phyloP scores from a whole-genome alignment of 2,113 vertebrate genomes.

The Hylia prasina region DNA sequence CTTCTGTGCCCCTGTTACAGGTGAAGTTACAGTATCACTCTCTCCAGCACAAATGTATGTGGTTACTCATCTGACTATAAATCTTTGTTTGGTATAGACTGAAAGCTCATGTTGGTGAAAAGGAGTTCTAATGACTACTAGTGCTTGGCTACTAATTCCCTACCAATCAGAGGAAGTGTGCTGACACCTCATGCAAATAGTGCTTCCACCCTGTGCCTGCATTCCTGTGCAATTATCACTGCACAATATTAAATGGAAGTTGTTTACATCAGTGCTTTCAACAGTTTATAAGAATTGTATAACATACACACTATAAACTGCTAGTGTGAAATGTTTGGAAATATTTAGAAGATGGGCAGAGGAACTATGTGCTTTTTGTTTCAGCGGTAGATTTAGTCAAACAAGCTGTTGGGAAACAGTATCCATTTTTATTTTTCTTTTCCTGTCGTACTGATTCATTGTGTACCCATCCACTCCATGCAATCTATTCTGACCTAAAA shows the following conservation, averaged over 20 bases:
- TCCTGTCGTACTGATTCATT: neutral
- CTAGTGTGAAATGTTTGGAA: neutral
- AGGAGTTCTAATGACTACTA: neutral
- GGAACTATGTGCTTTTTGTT: neutral
- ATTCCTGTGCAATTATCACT: neutral
- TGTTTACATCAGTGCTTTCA: neutral
- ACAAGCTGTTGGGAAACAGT: neutral
- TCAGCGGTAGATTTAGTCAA: neutral
- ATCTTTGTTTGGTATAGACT: neutral
- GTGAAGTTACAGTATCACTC: neutral
- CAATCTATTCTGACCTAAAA: neutral
- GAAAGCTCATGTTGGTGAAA: neutral
- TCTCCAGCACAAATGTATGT: neutral
- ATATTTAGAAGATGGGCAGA: neutral
- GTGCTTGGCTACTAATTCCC: neutral
- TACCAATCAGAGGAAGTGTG: neutral
- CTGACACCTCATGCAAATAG: neutral
- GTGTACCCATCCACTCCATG: neutral
- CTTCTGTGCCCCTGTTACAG: neutral
- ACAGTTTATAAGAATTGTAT: neutral
- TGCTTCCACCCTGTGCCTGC: neutral
- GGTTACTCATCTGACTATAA: neutral
- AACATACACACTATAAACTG: neutral
- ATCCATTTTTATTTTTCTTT: neutral
- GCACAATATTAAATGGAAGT: neutral